Conservation (phyloP, 2,113 vertebrate genomes). For the Coturnix japonica region DNA sequence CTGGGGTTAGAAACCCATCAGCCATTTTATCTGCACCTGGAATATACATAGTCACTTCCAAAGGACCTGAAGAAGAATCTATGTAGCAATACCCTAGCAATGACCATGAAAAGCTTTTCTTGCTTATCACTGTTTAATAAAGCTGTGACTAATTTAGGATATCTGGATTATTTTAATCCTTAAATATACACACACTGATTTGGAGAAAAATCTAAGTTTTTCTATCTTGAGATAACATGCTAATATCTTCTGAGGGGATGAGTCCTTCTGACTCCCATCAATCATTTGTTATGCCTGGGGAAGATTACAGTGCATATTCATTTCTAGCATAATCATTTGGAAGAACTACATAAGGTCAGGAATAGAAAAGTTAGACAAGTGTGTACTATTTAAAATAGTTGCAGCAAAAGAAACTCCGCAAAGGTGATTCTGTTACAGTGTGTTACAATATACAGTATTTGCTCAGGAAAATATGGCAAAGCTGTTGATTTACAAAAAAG, state of each 20-base stretch:
- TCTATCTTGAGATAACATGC: not conserved
- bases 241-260: not conserved
- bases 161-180: not conserved
- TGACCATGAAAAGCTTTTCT: not conserved
- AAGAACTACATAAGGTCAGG: not conserved
- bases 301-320: not conserved
- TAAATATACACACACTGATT: not conserved
- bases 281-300: constrained; percentile 10
- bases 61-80: not conserved
- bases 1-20: constrained; percentile 10
- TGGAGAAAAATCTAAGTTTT: not conserved
- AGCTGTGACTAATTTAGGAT: not conserved
- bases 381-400: not conserved
- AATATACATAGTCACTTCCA: not conserved
- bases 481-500: not conserved
- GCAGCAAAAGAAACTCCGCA: not conserved
- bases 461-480: not conserved
- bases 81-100: not conserved
- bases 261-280: not conserved
- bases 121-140: not conserved
- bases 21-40: not conserved
- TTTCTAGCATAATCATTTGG: not conserved
- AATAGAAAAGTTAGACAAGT: not conserved
- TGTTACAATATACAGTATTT: not conserved
- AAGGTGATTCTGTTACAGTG: not conserved